Evolutionary conservation across 2,888 invertebrate genomes (phyloP).

Genomic region (Panopea generosa): DNA sequence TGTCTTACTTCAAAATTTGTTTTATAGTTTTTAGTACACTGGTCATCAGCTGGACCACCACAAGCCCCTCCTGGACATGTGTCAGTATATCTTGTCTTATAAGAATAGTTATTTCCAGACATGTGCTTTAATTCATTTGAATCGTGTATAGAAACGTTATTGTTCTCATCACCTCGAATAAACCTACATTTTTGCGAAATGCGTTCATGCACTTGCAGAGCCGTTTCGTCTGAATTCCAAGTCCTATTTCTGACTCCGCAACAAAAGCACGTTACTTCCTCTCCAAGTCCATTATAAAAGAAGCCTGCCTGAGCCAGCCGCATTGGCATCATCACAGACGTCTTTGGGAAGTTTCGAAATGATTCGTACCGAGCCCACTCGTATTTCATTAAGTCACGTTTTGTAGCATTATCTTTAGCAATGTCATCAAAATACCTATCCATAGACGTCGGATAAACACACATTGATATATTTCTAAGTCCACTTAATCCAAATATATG

Average conservation of each 20-base stretch:
- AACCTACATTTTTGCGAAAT: constrained; percentile 55
- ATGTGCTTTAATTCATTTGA: too few relatives aligned
- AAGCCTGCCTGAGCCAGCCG: constrained; percentile 68
- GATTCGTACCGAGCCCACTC: constrained; percentile 17
- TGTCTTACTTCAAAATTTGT: too few relatives aligned
- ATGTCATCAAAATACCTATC: background rate
- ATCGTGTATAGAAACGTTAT: constrained; percentile 8
- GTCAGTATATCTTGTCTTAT: too few relatives aligned
- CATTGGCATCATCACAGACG: constrained; percentile 30
- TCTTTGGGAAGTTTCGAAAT: constrained; percentile 5
- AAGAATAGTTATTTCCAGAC: too few relatives aligned
- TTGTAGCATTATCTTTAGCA: background rate
- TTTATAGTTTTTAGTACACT: too few relatives aligned
- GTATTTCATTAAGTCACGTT: constrained; percentile 12
- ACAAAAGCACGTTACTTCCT: constrained; percentile 59
- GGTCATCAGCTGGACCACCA: too few relatives aligned
- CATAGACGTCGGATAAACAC: background rate
- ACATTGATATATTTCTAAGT: too few relatives aligned
- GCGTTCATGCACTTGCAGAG: constrained; percentile 49
- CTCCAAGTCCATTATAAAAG: constrained; percentile 58
- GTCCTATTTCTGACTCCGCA: constrained; percentile 51
- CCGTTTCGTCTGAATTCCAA: constrained; percentile 58
- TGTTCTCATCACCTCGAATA: background rate
- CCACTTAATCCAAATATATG: too few relatives aligned
- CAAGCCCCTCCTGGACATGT: too few relatives aligned